A percentile compares a stretch with the other conserved stretches of the same genome.
These are phyloP conservation scores for Natrix natrix DNA, from an alignment of 2,797 vertebrate genomes.

Conservation along the genomic window DNA sequence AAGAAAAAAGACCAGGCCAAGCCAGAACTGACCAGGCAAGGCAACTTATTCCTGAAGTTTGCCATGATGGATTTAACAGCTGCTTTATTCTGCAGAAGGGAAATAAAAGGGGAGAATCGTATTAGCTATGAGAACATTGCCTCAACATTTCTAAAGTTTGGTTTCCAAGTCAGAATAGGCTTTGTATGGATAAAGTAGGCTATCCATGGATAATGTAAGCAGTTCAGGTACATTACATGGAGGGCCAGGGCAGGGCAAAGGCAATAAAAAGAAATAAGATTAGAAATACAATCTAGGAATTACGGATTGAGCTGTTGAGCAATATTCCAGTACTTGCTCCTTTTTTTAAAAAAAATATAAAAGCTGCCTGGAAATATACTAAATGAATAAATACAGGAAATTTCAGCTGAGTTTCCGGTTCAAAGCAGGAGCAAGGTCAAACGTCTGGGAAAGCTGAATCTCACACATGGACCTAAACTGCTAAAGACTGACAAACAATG, in stretches of 20 bases:
- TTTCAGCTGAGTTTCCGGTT: not conserved
- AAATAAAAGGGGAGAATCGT: not conserved
- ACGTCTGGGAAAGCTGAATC: not conserved
- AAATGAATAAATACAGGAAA: not conserved
- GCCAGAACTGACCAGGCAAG: too few species aligned
- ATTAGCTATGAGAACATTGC: not conserved
- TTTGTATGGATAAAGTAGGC: not conserved
- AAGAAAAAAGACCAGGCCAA: not conserved
- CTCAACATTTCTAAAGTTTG: not conserved
- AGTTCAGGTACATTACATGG: not conserved
- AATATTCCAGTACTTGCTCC: not conserved
- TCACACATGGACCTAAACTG: too few species aligned
- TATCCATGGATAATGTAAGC: not conserved
- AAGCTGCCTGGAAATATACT: not conserved
- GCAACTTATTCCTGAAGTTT: not conserved
- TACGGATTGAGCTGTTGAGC: not conserved
- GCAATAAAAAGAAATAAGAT: not conserved
- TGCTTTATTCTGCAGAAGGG: not conserved
- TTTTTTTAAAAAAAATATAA: not conserved
- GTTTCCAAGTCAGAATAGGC: not conserved
- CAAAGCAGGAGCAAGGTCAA: not conserved
- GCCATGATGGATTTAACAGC: not conserved
- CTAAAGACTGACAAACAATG: not conserved
- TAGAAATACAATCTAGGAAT: not conserved
- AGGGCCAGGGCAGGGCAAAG: not conserved